Percentiles rank a stretch among this genome's conserved stretches.
phyloP scores from a whole-genome alignment of 2,888 invertebrate genomes.

The Linnaemya vulpina region DNA sequence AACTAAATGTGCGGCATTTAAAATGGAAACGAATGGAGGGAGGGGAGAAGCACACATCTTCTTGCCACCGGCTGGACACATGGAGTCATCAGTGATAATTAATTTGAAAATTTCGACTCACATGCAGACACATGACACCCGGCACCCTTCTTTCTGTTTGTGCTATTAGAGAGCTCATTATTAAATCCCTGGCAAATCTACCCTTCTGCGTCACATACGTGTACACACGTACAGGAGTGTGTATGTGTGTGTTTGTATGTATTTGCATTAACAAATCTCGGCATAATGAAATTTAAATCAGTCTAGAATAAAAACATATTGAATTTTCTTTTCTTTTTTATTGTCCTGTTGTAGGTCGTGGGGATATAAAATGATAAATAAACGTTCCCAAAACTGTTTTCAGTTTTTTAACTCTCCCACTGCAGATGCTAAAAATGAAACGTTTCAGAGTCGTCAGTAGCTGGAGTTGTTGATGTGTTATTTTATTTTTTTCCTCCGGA shows the following conservation, averaged over 20 bases:
- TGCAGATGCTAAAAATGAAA: not conserved
- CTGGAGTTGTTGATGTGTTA: conserved; percentile 39
- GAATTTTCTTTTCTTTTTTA: conserved; percentile 7
- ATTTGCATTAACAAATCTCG: conserved; percentile 73
- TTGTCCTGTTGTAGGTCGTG: conserved; percentile 27
- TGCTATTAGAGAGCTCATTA: conserved; percentile 35
- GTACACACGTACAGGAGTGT: too few species aligned
- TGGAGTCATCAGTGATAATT: conserved; percentile 48
- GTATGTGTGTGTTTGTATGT: conserved; percentile 15
- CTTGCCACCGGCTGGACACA: not conserved
- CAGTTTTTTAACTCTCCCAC: conserved; percentile 28
- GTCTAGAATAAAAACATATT: conserved; percentile 47
- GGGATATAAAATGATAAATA: conserved; percentile 63
- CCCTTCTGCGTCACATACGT: not conserved
- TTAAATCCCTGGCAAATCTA: conserved; percentile 37
- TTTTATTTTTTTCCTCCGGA: conserved; percentile 13
- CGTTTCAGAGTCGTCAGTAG: conserved; percentile 34
- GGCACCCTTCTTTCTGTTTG: conserved; percentile 29
- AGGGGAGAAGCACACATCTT: conserved; percentile 3
- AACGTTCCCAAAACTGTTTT: conserved; percentile 54
- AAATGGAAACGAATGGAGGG: conserved; percentile 1
- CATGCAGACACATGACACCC: conserved; percentile 39
- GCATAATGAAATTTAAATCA: conserved; percentile 80
- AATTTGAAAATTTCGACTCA: conserved; percentile 63
- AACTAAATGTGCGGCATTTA: conserved; percentile 36